Base-by-base conservation (phyloP, 1,140 invertebrate genomes). In the Prorops nasuta region DNA sequence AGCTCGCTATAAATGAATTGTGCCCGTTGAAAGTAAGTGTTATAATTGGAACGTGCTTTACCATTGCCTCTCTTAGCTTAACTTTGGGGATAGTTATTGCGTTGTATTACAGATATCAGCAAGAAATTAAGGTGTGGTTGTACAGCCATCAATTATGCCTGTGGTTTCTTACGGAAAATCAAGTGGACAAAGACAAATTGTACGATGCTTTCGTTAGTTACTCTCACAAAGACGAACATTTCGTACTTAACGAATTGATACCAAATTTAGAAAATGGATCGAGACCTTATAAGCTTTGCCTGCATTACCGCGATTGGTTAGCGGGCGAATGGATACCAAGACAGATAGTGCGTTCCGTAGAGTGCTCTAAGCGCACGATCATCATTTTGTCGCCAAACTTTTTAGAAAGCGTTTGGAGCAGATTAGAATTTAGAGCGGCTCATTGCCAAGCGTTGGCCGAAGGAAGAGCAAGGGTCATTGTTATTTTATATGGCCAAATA, bases 181-280 rank as follows among this genome's bases (percentile, higher is more conserved):
- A 90, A 51, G 56, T 89, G 1, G 89, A 91, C 60, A 84, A 85
- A 53, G 84, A 90, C 37, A 92, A 91, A 64, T 66, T 80, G 4
- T 94, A 87, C 68, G 93, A 96, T 63, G 91, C 90, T 0, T 96
- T 95, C 68, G 81, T 96, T 28, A 92, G 91, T 50, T 94, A 88
- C 65, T 90, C 91, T 1, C 86, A 91, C 59, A 82, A 85, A 61
- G 93, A 96, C 67, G 84, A 88, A 45, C 80, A 83, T 3, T 91
- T 88, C 66, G 84, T 94, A 1, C 70, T 84, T 0, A 76, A 85
- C 3, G 76, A 85, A 38, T 65, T 95, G 16, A 79, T 91, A 28
- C 75, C 84, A 1, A 78, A 82, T 35, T 68, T 95, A n/a, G 87
- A 89, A 67, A 68, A 66, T 8, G 83, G 81, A 1, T 66, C 77